Evolutionary conservation across 2,888 invertebrate genomes (phyloP), one percentile per base, ranked within the genome.

Genomic region (Pediacus dermestoides): DNA sequence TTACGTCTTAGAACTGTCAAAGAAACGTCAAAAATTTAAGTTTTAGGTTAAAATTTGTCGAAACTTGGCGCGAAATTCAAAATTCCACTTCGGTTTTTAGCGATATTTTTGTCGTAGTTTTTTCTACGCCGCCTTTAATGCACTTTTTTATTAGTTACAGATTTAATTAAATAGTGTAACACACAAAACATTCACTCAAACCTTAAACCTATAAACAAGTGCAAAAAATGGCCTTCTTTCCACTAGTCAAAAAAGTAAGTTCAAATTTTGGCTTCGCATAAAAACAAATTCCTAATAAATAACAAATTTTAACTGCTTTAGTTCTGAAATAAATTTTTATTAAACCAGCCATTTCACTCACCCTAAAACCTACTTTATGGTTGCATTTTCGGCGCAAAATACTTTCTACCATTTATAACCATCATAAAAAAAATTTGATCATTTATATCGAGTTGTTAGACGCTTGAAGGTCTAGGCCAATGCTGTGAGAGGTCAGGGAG

Each of bases 211-310:
- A 30, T 31, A 37, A 22, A 28, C 14, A 34, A 11, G 11, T 14
- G 16, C 12, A 30, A 21, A 22, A 47, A 39, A 44, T 47, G 46
- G 46, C 38, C 6, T 30, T 39, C 37, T 41, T 46, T 34, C 16
- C 37, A 7, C 25, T 23, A 27, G 14, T 46, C 15, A 33, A 36
- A 31, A 46, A 43, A 46, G 46, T 46, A 41, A 46, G 46, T 43
- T 11, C 3, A n/a, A n/a, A n/a, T n/a, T n/a, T n/a, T n/a, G n/a
- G n/a, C n/a, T n/a, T n/a, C 21, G 21, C n/a, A 18, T 7, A 18
- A 18, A 18, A 18, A 7, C n/a, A n/a, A 6, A n/a, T n/a, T 18
- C n/a, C n/a, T 18, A 18, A 18, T n/a, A 7, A 6, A 7, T n/a
- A 18, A n/a, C 21, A 18, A 18, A 7, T n/a, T 7, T 18, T 7